Evolutionary conservation across 2,113 vertebrate species (phyloP).

Genomic region (Trematocara zebra): DNA sequence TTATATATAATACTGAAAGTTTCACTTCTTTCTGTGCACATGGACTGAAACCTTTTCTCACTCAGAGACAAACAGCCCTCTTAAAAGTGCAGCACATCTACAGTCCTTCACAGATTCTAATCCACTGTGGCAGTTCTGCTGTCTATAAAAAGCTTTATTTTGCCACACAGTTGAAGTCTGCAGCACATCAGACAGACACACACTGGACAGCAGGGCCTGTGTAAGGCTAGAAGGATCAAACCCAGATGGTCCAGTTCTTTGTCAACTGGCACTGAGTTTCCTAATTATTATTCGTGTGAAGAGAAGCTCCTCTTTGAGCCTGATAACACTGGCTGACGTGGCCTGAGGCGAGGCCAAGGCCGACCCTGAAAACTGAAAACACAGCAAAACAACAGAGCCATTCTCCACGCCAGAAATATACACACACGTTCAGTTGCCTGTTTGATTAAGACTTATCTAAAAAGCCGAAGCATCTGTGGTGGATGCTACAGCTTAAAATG

Average conservation of each 20-base stretch:
- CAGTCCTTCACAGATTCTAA: neutral
- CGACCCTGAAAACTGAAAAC: conserved; percentile 23
- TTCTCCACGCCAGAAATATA: neutral
- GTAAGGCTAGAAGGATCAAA: conserved; percentile 24
- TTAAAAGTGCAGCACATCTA: neutral
- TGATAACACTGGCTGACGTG: conserved; percentile 19
- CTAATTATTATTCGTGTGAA: conserved; percentile 61
- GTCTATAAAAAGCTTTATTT: conserved; percentile 27
- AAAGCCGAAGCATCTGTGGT: neutral
- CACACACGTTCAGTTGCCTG: neutral
- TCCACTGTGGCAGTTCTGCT: neutral
- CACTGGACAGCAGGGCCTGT: conserved; percentile 26
- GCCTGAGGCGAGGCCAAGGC: conserved; percentile 39
- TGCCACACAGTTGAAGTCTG: neutral
- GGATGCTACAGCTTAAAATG: neutral
- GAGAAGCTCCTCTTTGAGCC: conserved; percentile 44
- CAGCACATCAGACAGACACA: conserved; percentile 36
- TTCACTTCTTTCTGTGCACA: neutral
- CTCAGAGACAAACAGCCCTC: neutral
- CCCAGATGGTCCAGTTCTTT: conserved; percentile 56
- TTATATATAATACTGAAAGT: neutral
- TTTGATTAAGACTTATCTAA: neutral
- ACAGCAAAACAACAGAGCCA: conserved; percentile 11
- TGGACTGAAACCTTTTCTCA: neutral
- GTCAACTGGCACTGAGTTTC: conserved; percentile 33